Conservation (phyloP, 2,113 vertebrate genomes). For the Chamaetylas fuelleborni region DNA sequence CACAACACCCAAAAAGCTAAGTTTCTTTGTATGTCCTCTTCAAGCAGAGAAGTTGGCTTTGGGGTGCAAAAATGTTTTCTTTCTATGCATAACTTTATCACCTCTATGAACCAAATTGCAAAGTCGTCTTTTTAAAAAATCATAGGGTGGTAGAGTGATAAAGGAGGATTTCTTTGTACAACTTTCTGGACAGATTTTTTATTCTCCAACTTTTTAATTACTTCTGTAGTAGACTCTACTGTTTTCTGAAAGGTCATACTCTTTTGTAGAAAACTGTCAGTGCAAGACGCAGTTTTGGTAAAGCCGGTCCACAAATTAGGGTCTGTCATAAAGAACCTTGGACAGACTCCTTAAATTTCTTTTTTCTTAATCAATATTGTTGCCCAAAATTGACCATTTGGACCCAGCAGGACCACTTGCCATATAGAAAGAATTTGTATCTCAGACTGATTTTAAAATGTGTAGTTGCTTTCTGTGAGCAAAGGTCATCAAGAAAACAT, state of each 20-base stretch:
- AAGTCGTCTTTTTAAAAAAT: neutral
- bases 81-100: neutral
- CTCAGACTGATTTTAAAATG: neutral
- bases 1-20: neutral
- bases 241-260: neutral
- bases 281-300: neutral
- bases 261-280: rapidly evolving
- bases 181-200: neutral
- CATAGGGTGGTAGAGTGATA: rapidly evolving
- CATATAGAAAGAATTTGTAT: rapidly evolving
- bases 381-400: neutral
- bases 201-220: neutral
- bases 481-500: neutral
- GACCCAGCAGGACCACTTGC: neutral
- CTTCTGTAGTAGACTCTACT: neutral
- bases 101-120: neutral
- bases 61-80: neutral
- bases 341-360: neutral
- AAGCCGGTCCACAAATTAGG: neutral
- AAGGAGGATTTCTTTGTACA: neutral
- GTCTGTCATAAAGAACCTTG: neutral
- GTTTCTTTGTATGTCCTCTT: neutral
- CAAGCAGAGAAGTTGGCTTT: neutral
- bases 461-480: neutral
- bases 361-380: neutral